These are phyloP conservation scores for Lagocephalus sceleratus DNA, from an alignment of 2,797 vertebrate species.

Conservation along the genomic window DNA sequence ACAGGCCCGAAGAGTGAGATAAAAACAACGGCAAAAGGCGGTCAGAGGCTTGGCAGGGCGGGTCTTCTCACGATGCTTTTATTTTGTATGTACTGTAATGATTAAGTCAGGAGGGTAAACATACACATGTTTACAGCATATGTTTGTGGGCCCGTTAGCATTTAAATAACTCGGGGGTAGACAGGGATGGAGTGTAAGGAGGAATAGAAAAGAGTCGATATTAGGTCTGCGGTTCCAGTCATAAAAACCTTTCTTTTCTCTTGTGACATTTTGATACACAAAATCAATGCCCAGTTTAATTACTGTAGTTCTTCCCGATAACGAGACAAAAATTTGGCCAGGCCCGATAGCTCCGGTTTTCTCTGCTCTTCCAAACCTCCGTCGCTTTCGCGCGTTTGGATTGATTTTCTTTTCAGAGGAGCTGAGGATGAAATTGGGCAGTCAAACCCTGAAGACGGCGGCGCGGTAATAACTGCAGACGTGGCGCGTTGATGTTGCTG, in stretches of 20 bases:
- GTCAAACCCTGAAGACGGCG: not conserved
- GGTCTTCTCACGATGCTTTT: too few relatives aligned
- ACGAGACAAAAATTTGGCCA: not conserved
- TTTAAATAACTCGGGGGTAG: too few relatives aligned
- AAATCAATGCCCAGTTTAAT: slow-evolving; percentile 25
- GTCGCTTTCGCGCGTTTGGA: slow-evolving; percentile 20
- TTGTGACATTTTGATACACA: slow-evolving; percentile 8
- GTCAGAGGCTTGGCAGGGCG: too few relatives aligned
- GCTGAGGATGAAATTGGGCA: slow-evolving; percentile 10
- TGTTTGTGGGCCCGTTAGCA: too few relatives aligned
- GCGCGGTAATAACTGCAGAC: slow-evolving; percentile 1
- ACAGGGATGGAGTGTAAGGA: slow-evolving; percentile 36
- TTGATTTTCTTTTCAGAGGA: slow-evolving; percentile 11
- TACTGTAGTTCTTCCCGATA: slow-evolving; percentile 21
- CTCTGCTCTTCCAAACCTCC: slow-evolving; percentile 14
- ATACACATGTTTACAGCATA: too few relatives aligned
- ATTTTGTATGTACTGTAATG: too few relatives aligned
- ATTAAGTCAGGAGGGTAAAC: too few relatives aligned
- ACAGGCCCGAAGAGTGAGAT: too few relatives aligned
- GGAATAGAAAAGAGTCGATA: slow-evolving; percentile 28
- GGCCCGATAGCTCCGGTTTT: slow-evolving; percentile 16
- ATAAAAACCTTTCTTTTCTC: slow-evolving; percentile 6
- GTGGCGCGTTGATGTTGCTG: slow-evolving; percentile 8
- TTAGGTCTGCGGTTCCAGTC: slow-evolving; percentile 9
- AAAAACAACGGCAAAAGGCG: too few relatives aligned